Conservation (phyloP, 2,113 vertebrate species). For the Ophthalmolycus amberensis region DNA sequence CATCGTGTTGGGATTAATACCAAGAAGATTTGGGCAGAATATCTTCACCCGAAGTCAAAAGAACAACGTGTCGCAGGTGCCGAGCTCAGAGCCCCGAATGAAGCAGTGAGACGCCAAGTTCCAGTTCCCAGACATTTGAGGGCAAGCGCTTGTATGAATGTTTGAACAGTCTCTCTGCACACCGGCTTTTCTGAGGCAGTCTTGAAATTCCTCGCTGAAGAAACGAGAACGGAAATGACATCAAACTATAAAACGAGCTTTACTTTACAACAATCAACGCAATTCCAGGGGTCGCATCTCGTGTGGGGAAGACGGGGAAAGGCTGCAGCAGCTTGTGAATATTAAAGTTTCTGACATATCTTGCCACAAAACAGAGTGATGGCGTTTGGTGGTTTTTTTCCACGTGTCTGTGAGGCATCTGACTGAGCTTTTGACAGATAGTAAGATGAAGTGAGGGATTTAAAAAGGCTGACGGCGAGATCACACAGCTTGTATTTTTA, state of each 20-base stretch:
- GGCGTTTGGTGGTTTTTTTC: background rate
- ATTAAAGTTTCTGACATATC: slow-evolving; percentile 5
- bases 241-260: slow-evolving; percentile 18
- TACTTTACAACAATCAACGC: background rate
- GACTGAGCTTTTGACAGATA: slow-evolving; percentile 43
- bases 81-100: slow-evolving; percentile 17
- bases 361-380: background rate
- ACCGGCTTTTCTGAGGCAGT: slow-evolving; percentile 31
- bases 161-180: slow-evolving; percentile 68
- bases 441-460: slow-evolving; percentile 29
- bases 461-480: slow-evolving; percentile 37
- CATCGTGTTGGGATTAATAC: slow-evolving; percentile 27
- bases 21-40: slow-evolving; percentile 21
- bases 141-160: slow-evolving; percentile 63
- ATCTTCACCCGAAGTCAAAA: slow-evolving; percentile 14
- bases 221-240: slow-evolving; percentile 10
- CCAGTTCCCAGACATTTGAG: slow-evolving; percentile 45
- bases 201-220: slow-evolving; percentile 44
- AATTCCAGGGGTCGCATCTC: background rate
- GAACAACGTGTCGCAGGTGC: slow-evolving; percentile 57
- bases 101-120: slow-evolving; percentile 20
- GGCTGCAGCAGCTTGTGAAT: slow-evolving; percentile 2
- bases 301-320: background rate
- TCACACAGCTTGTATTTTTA: slow-evolving; percentile 58
- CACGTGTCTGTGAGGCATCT: background rate